phyloP scores from a whole-genome alignment of 2,113 vertebrate genomes.

The Corynorhinus townsendii region DNA sequence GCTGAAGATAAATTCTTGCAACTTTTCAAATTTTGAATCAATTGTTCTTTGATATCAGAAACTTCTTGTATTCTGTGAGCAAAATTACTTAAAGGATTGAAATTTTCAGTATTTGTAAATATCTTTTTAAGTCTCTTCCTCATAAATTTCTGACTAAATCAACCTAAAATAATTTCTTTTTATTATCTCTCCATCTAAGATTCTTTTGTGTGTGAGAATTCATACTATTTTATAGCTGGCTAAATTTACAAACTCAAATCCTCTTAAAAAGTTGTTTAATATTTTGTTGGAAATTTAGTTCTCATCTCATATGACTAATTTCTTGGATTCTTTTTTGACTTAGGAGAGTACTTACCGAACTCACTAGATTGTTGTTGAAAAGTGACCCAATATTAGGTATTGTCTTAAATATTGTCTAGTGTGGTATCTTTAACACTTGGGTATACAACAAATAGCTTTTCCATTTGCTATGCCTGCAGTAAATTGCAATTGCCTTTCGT shows the following conservation, averaged over 20 bases:
- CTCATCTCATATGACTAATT: not conserved
- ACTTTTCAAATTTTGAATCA: constrained; percentile 38
- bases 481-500: not conserved
- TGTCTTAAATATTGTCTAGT: not conserved
- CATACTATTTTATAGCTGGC: not conserved
- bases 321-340: not conserved
- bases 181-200: not conserved
- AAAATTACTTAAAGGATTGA: constrained; percentile 18
- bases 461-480: not conserved
- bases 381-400: not conserved
- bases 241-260: not conserved
- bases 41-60: constrained; percentile 16
- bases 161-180: not conserved
- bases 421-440: not conserved
- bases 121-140: not conserved
- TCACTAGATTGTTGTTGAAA: not conserved
- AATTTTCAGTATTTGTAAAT: not conserved
- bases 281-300: not conserved
- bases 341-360: not conserved
- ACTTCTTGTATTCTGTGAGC: constrained; percentile 4
- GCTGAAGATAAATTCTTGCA: constrained; percentile 23
- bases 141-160: constrained; percentile 29
- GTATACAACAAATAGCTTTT: not conserved
- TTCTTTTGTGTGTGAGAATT: not conserved
- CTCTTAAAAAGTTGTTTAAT: not conserved